phyloP scores from a whole-genome alignment of 2,888 invertebrate species.

The Andrena chrysosceles region DNA sequence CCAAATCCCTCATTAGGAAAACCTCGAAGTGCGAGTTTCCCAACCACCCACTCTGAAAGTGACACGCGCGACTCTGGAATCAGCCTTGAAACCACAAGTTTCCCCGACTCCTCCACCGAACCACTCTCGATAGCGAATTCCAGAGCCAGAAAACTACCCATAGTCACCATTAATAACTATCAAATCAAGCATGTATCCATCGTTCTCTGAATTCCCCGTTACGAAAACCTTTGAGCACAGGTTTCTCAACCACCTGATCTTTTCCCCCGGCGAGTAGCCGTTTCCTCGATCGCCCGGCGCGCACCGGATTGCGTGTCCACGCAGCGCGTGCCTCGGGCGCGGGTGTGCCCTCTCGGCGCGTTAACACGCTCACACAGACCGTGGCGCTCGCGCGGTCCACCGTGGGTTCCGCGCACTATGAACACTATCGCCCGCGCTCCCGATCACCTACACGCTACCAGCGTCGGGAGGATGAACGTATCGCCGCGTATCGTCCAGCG shows the following conservation, averaged over 20 bases:
- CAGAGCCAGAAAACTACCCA: neutral
- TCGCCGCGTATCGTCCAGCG: conserved; percentile 43
- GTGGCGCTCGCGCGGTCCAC: conserved; percentile 12
- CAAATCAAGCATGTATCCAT: neutral
- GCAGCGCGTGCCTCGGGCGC: conserved; percentile 72
- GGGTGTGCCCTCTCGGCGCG: conserved; percentile 75
- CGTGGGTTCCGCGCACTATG: conserved; percentile 39
- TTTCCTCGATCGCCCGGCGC: conserved; percentile 57
- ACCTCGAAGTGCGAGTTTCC: neutral
- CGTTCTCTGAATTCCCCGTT: conserved; percentile 1
- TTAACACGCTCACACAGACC: conserved; percentile 59
- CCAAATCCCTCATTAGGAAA: neutral
- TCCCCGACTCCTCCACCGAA: neutral
- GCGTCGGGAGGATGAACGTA: conserved; percentile 31
- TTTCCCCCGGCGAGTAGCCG: conserved; percentile 11
- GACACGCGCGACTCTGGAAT: neutral
- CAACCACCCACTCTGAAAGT: neutral
- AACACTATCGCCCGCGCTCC: conserved; percentile 66
- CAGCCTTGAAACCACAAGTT: neutral
- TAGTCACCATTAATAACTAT: conserved; percentile 12
- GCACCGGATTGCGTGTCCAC: conserved; percentile 62
- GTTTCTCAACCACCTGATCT: conserved; percentile 33
- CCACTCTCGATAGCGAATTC: neutral
- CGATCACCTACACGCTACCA: conserved; percentile 39
- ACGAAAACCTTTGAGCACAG: neutral